Evolutionary conservation across 1,140 invertebrate species (phyloP).

Genomic region (Drosophila guanche): DNA sequence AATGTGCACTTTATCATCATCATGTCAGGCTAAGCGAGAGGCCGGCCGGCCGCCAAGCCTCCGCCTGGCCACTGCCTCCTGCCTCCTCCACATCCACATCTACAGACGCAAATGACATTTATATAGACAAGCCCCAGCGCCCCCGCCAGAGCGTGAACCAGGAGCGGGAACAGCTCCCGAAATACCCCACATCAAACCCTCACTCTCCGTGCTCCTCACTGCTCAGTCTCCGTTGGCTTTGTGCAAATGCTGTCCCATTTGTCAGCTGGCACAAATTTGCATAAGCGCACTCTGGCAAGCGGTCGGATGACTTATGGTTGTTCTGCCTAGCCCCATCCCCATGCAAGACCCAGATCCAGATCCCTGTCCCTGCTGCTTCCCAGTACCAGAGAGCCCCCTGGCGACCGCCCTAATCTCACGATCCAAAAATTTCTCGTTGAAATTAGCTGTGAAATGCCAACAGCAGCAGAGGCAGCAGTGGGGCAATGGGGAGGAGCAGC

Average conservation of each 20-base stretch:
- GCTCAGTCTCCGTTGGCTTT: slow-evolving; percentile 41
- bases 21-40: slow-evolving; percentile 70
- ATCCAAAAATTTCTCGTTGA: slow-evolving; percentile 75
- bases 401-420: slow-evolving; percentile 64
- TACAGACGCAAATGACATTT: slow-evolving; percentile 70
- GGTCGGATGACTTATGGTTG: slow-evolving; percentile 77
- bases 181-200: not conserved
- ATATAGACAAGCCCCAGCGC: slow-evolving; percentile 72
- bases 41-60: not conserved
- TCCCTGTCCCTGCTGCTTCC: too few species aligned
- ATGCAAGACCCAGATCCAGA: not conserved
- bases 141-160: slow-evolving; percentile 12
- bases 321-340: slow-evolving; percentile 23
- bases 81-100: slow-evolving; percentile 7
- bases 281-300: slow-evolving; percentile 74
- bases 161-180: not conserved
- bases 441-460: slow-evolving; percentile 77
- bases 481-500: not conserved
- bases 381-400: slow-evolving; percentile 7
- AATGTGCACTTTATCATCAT: slow-evolving; percentile 79
- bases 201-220: not conserved
- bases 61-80: not conserved
- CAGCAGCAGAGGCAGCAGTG: slow-evolving; percentile 14
- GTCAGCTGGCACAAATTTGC: slow-evolving; percentile 79
- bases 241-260: slow-evolving; percentile 80